phyloP scores from a whole-genome alignment of 64 coral and sea anemone species.

The Dendrophyllia cribrosa region DNA sequence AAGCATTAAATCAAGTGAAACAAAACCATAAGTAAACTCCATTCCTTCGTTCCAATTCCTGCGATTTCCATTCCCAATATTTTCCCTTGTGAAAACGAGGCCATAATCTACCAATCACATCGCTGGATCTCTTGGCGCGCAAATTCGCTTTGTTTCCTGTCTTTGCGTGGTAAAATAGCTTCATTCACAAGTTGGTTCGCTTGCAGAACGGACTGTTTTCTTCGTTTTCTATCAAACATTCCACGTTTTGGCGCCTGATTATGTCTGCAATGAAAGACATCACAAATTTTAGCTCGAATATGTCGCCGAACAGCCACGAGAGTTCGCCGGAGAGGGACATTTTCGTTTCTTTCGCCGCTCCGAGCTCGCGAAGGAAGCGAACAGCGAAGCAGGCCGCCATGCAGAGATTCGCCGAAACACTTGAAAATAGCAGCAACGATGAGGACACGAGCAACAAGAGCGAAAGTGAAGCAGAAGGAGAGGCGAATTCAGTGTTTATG shows the following conservation, averaged over 20 bases:
- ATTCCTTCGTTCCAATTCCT: no score
- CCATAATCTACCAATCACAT: slow-evolving; percentile 24
- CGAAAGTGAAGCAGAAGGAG: slow-evolving; percentile 8
- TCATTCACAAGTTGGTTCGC: slow-evolving; percentile 1
- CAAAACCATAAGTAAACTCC: no score
- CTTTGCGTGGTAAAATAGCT: slow-evolving; percentile 52
- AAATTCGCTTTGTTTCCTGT: slow-evolving; percentile 64
- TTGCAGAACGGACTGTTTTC: no score
- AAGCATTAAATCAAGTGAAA: no score
- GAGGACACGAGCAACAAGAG: slow-evolving; percentile 47
- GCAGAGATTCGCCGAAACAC: slow-evolving; percentile 7
- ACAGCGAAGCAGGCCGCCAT: background rate
- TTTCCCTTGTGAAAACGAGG: background rate
- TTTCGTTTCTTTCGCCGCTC: slow-evolving; percentile 58
- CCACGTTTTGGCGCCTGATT: background rate
- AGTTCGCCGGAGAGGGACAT: slow-evolving; percentile 72
- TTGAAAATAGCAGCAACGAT: slow-evolving; percentile 17
- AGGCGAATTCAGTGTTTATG: slow-evolving; percentile 45
- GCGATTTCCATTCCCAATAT: background rate
- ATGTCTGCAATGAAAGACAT: slow-evolving; percentile 88
- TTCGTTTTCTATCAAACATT: background rate
- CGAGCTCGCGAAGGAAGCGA: slow-evolving; percentile 55
- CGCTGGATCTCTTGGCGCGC: slow-evolving; percentile 48
- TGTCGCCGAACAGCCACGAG: slow-evolving; percentile 10
- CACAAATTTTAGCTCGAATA: slow-evolving; percentile 65